Conservation (phyloP, 1,140 invertebrate genomes). For the Diorhabda elongata region DNA sequence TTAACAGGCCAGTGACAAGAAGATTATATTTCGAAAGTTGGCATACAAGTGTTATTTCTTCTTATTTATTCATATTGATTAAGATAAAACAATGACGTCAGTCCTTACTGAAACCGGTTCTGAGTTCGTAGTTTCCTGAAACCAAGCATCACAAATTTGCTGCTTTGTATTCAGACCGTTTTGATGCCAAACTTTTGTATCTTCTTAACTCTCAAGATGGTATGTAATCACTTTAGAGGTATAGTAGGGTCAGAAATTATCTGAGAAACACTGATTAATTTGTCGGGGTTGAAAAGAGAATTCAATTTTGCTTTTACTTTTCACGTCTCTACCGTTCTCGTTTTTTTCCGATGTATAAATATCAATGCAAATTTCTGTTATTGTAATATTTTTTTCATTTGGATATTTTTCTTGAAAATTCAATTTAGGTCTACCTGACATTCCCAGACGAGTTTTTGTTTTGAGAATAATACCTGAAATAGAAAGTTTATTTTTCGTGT, state of each 20-base stretch:
- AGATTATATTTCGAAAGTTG: too few relatives aligned
- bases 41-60: too few relatives aligned
- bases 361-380: too few relatives aligned
- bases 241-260: slow-evolving; percentile 16
- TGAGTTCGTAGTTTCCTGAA: slow-evolving; percentile 30
- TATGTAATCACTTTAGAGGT: slow-evolving; percentile 38
- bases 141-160: slow-evolving; percentile 39
- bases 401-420: too few relatives aligned
- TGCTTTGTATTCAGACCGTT: slow-evolving; percentile 38
- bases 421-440: too few relatives aligned
- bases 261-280: slow-evolving; percentile 24
- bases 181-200: slow-evolving; percentile 37
- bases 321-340: not conserved
- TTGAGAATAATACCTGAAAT: too few relatives aligned
- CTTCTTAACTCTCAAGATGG: slow-evolving; percentile 39
- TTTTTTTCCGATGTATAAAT: not conserved
- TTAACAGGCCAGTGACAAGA: too few relatives aligned
- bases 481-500: too few relatives aligned
- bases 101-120: not conserved
- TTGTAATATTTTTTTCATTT: too few relatives aligned
- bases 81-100: too few relatives aligned
- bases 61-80: too few relatives aligned
- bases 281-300: slow-evolving; percentile 10
- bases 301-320: slow-evolving; percentile 5
- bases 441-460: too few relatives aligned